A percentile compares a stretch with the other conserved stretches of the same genome.
phyloP scores from a whole-genome alignment of 2,113 vertebrate species.

The Oreochromis niloticus region DNA sequence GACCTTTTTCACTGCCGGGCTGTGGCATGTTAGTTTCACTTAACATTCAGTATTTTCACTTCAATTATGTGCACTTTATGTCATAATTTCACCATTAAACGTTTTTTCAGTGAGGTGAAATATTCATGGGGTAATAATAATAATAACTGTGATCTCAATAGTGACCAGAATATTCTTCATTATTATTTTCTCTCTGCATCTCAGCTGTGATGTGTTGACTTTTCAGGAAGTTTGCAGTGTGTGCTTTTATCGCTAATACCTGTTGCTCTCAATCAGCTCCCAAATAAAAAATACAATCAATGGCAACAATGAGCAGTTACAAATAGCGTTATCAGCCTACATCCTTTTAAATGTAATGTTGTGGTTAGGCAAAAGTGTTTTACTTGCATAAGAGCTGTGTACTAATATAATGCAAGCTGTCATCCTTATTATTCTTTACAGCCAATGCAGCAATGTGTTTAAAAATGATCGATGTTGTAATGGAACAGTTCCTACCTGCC shows the following conservation, averaged over 20 bases:
- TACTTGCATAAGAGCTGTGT: background rate
- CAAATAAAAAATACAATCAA: background rate
- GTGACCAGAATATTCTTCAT: background rate
- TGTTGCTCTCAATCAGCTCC: background rate
- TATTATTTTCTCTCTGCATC: background rate
- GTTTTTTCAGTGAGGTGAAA: background rate
- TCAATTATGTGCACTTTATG: background rate
- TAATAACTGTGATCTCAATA: background rate
- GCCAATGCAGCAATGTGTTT: background rate
- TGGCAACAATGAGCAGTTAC: background rate
- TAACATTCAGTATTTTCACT: background rate
- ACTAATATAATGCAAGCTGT: background rate
- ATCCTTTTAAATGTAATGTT: background rate
- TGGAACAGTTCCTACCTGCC: conserved; percentile 78
- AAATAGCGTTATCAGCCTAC: background rate
- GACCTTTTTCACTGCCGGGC: fast-evolving
- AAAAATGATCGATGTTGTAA: background rate
- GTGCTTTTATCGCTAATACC: background rate
- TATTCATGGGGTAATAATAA: background rate
- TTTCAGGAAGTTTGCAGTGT: background rate
- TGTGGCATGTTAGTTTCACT: background rate
- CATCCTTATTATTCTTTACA: background rate
- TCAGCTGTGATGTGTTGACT: background rate
- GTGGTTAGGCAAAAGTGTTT: background rate
- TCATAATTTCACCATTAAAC: background rate